These are phyloP conservation scores for Rotaria socialis DNA, from an alignment of 2,888 invertebrate genomes.

Conservation along the genomic window DNA sequence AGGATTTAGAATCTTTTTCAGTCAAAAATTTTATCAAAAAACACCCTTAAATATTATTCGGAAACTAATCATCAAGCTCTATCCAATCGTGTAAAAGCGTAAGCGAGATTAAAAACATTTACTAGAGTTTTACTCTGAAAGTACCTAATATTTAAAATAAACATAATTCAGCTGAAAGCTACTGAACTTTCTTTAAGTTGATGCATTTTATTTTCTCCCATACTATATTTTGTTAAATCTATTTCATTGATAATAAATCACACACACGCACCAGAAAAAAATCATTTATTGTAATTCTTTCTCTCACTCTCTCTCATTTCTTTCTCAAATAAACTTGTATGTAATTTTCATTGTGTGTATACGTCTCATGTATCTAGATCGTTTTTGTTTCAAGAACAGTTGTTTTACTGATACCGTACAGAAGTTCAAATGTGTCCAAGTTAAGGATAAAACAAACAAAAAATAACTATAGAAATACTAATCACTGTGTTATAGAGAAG, in stretches of 20 bases:
- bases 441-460: slow-evolving; percentile 18
- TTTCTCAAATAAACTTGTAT: neutral
- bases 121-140: no score
- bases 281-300: neutral
- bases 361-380: neutral
- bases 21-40: no score
- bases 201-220: no score
- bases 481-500: neutral
- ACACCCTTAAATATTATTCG: no score
- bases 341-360: neutral
- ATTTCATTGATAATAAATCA: neutral
- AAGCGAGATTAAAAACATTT: no score
- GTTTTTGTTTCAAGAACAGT: neutral
- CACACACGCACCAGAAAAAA: neutral
- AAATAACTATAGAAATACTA: neutral
- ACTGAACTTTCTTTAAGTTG: no score
- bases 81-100: no score
- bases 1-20: no score
- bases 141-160: no score
- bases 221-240: neutral
- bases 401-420: neutral
- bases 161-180: no score
- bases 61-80: no score
- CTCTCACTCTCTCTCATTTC: neutral
- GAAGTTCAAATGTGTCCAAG: neutral